These are phyloP conservation scores for Etheostoma perlongum DNA, from an alignment of 2,797 vertebrate genomes.

Conservation along the genomic window DNA sequence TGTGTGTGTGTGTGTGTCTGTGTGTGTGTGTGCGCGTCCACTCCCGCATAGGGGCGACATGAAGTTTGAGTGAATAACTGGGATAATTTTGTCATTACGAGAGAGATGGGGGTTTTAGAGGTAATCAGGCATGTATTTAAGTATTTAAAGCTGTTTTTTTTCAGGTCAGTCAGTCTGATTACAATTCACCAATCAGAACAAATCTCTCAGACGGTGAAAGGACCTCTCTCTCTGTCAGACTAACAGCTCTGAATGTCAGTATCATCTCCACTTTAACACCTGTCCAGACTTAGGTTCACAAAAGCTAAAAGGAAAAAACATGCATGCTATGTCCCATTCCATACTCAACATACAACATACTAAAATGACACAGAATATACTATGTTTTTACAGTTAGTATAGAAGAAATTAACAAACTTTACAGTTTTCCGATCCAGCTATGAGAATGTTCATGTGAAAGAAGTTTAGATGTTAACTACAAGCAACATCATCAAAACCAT, in stretches of 20 bases:
- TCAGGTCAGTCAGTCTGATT: constrained; percentile 46
- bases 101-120: constrained; percentile 31
- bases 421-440: too few species aligned
- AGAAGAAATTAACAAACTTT: not conserved
- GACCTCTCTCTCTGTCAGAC: constrained; percentile 12
- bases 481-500: too few species aligned
- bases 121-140: constrained; percentile 61
- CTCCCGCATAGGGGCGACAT: constrained; percentile 19
- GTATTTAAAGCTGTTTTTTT: constrained; percentile 59
- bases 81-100: constrained; percentile 74
- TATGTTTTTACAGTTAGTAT: not conserved
- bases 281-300: not conserved
- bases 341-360: too few species aligned
- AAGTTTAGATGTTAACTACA: too few species aligned
- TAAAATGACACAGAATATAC: too few species aligned
- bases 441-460: too few species aligned
- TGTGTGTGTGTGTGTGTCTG: constrained; percentile 15
- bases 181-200: constrained; percentile 34
- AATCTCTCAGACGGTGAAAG: constrained; percentile 17
- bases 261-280: not conserved
- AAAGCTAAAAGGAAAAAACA: not conserved
- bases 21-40: constrained; percentile 10
- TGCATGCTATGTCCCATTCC: not conserved
- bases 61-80: constrained; percentile 62
- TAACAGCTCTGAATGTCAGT: not conserved